Percentiles rank a stretch among this genome's conserved stretches.
phyloP scores from a whole-genome alignment of 2,113 vertebrate genomes.

The Triplophysa tibetana region DNA sequence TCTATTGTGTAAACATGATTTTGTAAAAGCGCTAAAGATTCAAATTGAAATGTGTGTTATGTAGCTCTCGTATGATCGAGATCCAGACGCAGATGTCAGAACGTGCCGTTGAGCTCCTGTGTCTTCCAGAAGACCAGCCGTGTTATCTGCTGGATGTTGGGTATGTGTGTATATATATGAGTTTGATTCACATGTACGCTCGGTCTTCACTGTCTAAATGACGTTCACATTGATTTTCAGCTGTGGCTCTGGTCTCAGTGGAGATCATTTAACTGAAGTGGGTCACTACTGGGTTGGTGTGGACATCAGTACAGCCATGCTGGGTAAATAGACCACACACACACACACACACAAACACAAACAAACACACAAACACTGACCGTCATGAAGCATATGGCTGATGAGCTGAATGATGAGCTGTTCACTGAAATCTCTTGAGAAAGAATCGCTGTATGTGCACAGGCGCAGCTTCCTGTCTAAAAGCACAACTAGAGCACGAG shows the following conservation, averaged over 20 bases:
- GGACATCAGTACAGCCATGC: constrained; percentile 94
- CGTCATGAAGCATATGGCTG: too few species aligned
- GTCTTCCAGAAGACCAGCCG: constrained; percentile 79
- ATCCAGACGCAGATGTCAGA: constrained; percentile 93
- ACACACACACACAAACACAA: neutral
- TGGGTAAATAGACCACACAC: constrained; percentile 75
- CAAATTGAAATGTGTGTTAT: neutral
- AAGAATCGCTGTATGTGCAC: too few species aligned
- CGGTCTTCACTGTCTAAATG: neutral
- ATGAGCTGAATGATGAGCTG: too few species aligned
- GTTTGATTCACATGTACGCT: too few species aligned
- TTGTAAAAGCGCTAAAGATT: too few species aligned
- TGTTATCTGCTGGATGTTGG: constrained; percentile 90
- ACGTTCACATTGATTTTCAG: constrained; percentile 61
- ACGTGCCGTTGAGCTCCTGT: constrained; percentile 88
- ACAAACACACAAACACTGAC: too few species aligned
- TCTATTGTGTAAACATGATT: too few species aligned
- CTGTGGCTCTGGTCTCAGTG: constrained; percentile 94
- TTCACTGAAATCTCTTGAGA: too few species aligned
- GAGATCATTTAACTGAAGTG: constrained; percentile 85
- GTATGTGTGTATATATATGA: constrained; percentile 61
- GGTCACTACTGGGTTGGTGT: constrained; percentile 93
- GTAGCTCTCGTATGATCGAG: constrained; percentile 91
- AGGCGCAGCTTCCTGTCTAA: too few species aligned
- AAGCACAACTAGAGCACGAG: too few species aligned